Conservation (phyloP, 1,140 invertebrate species). For the Heliconius congener region DNA sequence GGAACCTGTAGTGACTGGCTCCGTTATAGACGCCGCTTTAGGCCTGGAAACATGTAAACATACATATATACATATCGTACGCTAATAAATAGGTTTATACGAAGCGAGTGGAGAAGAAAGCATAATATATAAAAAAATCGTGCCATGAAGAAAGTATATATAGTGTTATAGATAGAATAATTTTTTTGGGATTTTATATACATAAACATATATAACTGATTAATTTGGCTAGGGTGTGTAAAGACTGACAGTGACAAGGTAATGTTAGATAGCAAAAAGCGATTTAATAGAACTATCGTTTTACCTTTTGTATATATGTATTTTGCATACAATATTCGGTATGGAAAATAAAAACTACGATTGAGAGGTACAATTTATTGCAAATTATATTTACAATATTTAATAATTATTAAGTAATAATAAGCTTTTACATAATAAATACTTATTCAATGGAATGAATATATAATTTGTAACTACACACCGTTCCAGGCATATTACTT, state of each 20-base stretch:
- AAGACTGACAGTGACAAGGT: background rate
- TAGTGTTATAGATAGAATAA: background rate
- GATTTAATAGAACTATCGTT: constrained; percentile 4
- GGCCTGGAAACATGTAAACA: constrained; percentile 54
- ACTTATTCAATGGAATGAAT: constrained; percentile 49
- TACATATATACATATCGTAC: background rate
- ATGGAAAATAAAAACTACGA: constrained; percentile 49
- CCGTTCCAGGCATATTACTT: constrained; percentile 69
- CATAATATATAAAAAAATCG: constrained; percentile 21
- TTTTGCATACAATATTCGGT: background rate
- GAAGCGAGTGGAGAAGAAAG: constrained; percentile 8
- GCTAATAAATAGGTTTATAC: background rate
- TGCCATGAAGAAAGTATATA: constrained; percentile 23
- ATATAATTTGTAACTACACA: constrained; percentile 66
- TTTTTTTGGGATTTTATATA: background rate
- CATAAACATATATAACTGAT: background rate
- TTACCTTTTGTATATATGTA: background rate
- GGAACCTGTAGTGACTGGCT: constrained; percentile 66
- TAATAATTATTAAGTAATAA: constrained; percentile 33
- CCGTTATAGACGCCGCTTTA: constrained; percentile 71
- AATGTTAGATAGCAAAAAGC: constrained; percentile 8
- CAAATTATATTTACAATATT: constrained; percentile 39
- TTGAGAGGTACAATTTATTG: constrained; percentile 48
- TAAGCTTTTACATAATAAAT: constrained; percentile 42
- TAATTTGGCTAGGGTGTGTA: constrained; percentile 10